Conservation (phyloP, 2,888 invertebrate species). For the Apoda limacodes region DNA sequence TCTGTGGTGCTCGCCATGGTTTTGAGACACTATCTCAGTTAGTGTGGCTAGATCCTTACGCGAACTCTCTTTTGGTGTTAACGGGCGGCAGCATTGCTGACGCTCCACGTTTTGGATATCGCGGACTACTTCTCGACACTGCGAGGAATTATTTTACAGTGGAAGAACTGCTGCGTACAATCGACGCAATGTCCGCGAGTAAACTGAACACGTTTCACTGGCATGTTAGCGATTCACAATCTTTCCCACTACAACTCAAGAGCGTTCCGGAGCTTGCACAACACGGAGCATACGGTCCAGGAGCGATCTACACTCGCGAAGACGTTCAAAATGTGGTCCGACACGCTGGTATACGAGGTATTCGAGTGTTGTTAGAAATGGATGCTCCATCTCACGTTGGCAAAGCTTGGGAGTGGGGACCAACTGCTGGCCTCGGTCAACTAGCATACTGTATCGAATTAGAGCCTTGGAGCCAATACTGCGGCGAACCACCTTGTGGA, state of each 20-base stretch:
- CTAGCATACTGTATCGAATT: conserved; percentile 85
- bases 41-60: conserved; percentile 81
- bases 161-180: conserved; percentile 75
- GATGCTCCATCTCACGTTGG: conserved; percentile 93
- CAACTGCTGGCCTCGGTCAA: conserved; percentile 79
- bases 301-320: conserved; percentile 77
- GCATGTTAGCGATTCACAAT: conserved; percentile 92
- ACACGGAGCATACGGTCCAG: conserved; percentile 88
- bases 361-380: conserved; percentile 88
- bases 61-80: conserved; percentile 71
- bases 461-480: conserved; percentile 83
- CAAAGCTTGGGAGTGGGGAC: conserved; percentile 88
- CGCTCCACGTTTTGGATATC: conserved; percentile 79
- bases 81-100: conserved; percentile 79
- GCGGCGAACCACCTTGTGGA: conserved; percentile 89
- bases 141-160: conserved; percentile 90
- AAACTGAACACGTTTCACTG: conserved; percentile 95
- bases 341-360: conserved; percentile 83
- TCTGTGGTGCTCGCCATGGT: conserved; percentile 83
- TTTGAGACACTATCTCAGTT: conserved; percentile 84
- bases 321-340: conserved; percentile 80
- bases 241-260: conserved; percentile 87
- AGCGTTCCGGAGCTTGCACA: conserved; percentile 82
- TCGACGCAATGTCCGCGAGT: conserved; percentile 90
- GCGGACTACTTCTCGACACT: conserved; percentile 92